A percentile compares a stretch with the other conserved stretches of the same genome.
Conservation (phyloP, 2,888 invertebrate species). For the Megastigmus dorsalis region DNA sequence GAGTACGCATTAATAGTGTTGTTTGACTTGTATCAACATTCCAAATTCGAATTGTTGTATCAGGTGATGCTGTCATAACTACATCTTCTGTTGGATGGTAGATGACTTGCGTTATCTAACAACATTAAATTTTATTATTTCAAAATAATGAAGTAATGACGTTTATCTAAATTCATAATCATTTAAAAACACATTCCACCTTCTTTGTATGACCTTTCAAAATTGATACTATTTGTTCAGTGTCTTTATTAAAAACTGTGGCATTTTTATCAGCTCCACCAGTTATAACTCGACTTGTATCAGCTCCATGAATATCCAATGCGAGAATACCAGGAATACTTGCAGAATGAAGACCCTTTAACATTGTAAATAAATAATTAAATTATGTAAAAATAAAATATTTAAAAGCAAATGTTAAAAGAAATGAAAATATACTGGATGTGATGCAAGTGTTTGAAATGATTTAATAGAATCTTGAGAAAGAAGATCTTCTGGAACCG, state of each 20-base stretch:
- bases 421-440: slow-evolving; percentile 80
- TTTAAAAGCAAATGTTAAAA: background rate
- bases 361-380: slow-evolving; percentile 32
- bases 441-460: slow-evolving; percentile 90
- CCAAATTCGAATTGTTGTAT: slow-evolving; percentile 97
- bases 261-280: slow-evolving; percentile 99
- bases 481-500: slow-evolving; percentile 94
- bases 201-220: slow-evolving; percentile 97
- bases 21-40: slow-evolving; percentile 90
- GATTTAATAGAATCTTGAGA: slow-evolving; percentile 90
- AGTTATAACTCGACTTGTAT: slow-evolving; percentile 95
- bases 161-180: background rate
- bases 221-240: slow-evolving; percentile 94
- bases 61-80: slow-evolving; percentile 95
- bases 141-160: background rate
- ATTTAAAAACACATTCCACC: slow-evolving; percentile 66
- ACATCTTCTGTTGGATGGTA: slow-evolving; percentile 98
- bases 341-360: slow-evolving; percentile 95
- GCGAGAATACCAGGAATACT: slow-evolving; percentile 97
- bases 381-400: too few relatives aligned
- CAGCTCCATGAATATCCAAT: slow-evolving; percentile 93
- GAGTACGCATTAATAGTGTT: slow-evolving; percentile 89
- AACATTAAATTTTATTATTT: background rate
- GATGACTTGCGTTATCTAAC: slow-evolving; percentile 89
- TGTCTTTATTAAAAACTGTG: slow-evolving; percentile 98